Evolutionary conservation across 2,113 vertebrate genomes (phyloP), one percentile per base, ranked within the genome.

Genomic region (Proterorhinus semilunaris): DNA sequence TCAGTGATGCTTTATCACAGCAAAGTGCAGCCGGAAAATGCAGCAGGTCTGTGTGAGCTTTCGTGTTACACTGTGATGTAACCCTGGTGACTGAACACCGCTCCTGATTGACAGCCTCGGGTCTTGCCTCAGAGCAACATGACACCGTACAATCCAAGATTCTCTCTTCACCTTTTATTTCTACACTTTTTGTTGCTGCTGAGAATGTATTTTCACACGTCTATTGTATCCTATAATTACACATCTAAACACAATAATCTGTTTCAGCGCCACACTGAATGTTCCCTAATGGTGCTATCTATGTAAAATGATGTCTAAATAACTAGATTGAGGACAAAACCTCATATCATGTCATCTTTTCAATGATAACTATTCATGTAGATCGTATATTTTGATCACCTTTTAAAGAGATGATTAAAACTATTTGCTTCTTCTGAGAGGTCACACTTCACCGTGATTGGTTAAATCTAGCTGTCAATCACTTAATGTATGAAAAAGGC

Each of bases 61-160:
- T 69, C 69, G 83, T 83, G 84, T 84, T 81, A 83, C 54, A 75
- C 84, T 68, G 81, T 43, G 72, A 84, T 72, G 72, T 83, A 79
- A 85, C 83, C 70, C 78, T 76, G 79, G 64, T 82, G 80, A 62
- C 67, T 75, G 75, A 42, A 80, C 13, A 54, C 47, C 48, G 55
- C 59, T 64, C 17, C 6, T 82, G 86, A 87, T 67, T 86, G 82
- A 83, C 83, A 85, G 82, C 75, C 2, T 6, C 63, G 65, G 75
- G 67, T 52, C 77, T 68, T 44, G 69, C 68, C 75, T 49, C 62
- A 73, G 80, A 88, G 73, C 73, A 76, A 76, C 76, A 74, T 58
- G 80, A 73, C 69, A 61, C 66, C 74, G 74, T 76, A 27, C 42
- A 75, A 84, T 73, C 69, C 73, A 66, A 83, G 81, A 82, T 83